Evolutionary conservation across 2,888 invertebrate genomes (phyloP).

Genomic region (Tetropium fuscum): DNA sequence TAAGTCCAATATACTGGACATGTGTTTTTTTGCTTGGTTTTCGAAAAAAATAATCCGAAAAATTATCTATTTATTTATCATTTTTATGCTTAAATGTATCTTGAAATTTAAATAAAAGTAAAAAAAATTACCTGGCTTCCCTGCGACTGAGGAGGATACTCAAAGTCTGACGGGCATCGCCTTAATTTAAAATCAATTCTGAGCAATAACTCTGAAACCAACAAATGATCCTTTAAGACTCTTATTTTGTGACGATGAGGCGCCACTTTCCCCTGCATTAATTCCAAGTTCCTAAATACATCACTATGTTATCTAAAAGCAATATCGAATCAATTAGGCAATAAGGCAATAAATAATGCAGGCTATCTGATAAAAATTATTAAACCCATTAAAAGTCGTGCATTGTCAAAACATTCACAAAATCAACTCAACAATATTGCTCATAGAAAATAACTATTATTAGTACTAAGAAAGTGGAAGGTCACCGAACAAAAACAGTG

Average conservation of each 20-base stretch:
- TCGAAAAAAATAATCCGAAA: too few relatives aligned
- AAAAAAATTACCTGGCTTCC: too few relatives aligned
- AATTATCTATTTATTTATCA: too few relatives aligned
- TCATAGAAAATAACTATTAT: slow-evolving; percentile 3
- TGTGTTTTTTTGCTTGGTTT: too few relatives aligned
- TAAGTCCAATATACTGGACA: too few relatives aligned
- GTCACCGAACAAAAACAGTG: slow-evolving; percentile 1
- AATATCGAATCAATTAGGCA: slow-evolving; percentile 20
- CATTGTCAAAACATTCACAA: slow-evolving; percentile 23
- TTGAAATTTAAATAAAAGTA: too few relatives aligned
- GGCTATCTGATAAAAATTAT: slow-evolving; percentile 21
- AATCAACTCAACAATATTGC: slow-evolving; percentile 9
- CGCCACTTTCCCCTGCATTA: slow-evolving; percentile 1
- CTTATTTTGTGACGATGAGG: not conserved
- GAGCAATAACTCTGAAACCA: too few relatives aligned
- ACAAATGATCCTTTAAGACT: too few relatives aligned
- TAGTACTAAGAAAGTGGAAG: slow-evolving; percentile 9
- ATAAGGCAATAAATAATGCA: slow-evolving; percentile 15
- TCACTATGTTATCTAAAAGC: slow-evolving; percentile 8
- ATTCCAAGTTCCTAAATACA: slow-evolving; percentile 1
- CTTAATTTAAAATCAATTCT: too few relatives aligned
- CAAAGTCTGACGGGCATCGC: too few relatives aligned
- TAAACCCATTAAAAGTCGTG: slow-evolving; percentile 19
- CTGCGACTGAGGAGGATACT: too few relatives aligned
- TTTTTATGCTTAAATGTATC: too few relatives aligned